Conservation (phyloP, 2,797 vertebrate species). For the Ptychadena robeensis region DNA sequence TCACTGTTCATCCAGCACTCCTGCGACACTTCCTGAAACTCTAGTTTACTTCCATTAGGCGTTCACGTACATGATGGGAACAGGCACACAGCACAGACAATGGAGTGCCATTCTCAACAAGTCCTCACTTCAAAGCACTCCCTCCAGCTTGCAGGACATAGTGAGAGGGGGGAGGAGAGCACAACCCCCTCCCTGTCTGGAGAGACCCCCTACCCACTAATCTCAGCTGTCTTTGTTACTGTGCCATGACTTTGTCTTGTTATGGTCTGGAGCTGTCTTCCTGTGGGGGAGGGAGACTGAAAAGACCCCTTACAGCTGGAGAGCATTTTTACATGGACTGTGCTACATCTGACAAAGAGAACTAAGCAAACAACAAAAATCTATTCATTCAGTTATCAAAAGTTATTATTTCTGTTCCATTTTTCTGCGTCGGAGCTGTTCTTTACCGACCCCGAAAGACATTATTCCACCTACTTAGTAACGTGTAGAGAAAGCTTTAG, state of each 20-base stretch:
- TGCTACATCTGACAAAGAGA: slow-evolving; percentile 22
- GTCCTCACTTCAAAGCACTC: slow-evolving; percentile 2
- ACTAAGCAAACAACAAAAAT: background rate
- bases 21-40: slow-evolving; percentile 30
- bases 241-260: slow-evolving; percentile 48
- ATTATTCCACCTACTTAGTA: background rate
- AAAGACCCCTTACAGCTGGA: slow-evolving; percentile 8
- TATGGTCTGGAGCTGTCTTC: slow-evolving; percentile 47
- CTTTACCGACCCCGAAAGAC: background rate
- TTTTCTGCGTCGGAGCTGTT: background rate
- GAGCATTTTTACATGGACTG: slow-evolving; percentile 2
- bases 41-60: slow-evolving; percentile 3
- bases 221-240: slow-evolving; percentile 43
- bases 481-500: too few species aligned
- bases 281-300: slow-evolving; percentile 18
- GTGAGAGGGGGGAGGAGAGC: background rate
- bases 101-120: background rate
- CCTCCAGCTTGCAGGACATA: background rate
- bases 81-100: background rate
- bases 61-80: background rate
- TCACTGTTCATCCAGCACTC: slow-evolving; percentile 18
- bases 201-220: slow-evolving; percentile 12
- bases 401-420: background rate
- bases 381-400: background rate
- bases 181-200: slow-evolving; percentile 2